Percentiles rank a stretch among this genome's conserved stretches.
Conservation (phyloP, 2,888 invertebrate genomes). For the Hyalella azteca region DNA sequence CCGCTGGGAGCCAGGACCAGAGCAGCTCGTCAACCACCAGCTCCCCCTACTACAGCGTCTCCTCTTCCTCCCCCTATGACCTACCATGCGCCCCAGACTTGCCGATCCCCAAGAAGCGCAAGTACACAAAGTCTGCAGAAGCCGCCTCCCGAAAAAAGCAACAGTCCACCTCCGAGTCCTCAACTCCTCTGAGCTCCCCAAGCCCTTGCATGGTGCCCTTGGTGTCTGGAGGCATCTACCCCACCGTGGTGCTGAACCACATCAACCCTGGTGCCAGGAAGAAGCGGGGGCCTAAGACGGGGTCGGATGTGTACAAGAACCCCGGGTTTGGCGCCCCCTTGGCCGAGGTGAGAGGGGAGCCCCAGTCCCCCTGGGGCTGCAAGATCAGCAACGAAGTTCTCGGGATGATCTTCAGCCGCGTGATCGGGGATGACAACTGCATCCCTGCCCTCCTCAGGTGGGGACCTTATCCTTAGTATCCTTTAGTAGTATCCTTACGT, state of each 20-base stretch:
- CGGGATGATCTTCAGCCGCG: conserved; percentile 39
- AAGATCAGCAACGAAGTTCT: conserved; percentile 41
- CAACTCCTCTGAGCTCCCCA: neutral
- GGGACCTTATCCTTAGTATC: neutral
- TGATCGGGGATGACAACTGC: conserved; percentile 43
- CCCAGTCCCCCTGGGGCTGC: conserved; percentile 52
- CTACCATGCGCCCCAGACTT: neutral
- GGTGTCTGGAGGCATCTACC: conserved; percentile 1
- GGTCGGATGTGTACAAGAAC: neutral
- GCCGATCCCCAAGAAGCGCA: conserved; percentile 19
- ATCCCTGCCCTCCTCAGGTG: conserved; percentile 55
- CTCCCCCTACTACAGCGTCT: neutral
- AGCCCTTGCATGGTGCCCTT: neutral
- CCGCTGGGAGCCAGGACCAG: neutral
- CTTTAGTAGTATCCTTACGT: too few species aligned
- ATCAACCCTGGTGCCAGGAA: neutral
- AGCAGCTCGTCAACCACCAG: neutral
- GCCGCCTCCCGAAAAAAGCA: neutral
- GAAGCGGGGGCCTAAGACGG: neutral
- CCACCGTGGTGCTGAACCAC: conserved; percentile 20
- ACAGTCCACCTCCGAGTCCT: neutral
- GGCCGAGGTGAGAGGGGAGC: conserved; percentile 51
- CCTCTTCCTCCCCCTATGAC: neutral
- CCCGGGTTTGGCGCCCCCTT: conserved; percentile 49
- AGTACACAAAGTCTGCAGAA: conserved; percentile 21